phyloP scores from a whole-genome alignment of 2,113 vertebrate genomes.

The Fregata magnificens region DNA sequence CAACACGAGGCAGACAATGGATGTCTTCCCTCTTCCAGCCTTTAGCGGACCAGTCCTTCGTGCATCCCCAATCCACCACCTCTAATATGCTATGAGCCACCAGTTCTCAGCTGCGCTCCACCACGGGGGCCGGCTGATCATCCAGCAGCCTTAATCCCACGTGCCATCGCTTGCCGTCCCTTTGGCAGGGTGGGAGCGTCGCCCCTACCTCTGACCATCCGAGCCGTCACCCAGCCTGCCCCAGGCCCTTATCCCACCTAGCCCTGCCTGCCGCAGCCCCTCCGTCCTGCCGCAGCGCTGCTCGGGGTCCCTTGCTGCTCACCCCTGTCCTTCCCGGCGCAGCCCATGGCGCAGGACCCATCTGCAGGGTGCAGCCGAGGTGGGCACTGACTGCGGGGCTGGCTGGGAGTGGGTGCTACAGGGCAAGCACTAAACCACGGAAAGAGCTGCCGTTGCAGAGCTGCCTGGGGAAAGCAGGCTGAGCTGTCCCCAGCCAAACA shows the following conservation, averaged over 20 bases:
- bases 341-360: neutral
- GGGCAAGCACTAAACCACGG: neutral
- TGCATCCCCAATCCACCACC: neutral
- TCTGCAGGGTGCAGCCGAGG: neutral
- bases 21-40: neutral
- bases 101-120: neutral
- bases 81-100: neutral
- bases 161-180: neutral
- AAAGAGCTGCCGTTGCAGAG: neutral
- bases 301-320: neutral
- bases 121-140: neutral
- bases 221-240: neutral
- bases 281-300: neutral
- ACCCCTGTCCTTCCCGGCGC: fast-evolving
- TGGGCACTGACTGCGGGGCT: neutral
- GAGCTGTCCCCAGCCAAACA: neutral
- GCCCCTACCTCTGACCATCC: neutral
- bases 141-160: neutral
- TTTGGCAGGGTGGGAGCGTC: neutral
- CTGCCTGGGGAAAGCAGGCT: neutral
- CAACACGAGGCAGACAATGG: fast-evolving
- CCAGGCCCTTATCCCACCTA: neutral
- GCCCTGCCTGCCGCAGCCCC: neutral
- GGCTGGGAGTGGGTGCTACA: neutral
- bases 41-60: neutral